These are phyloP conservation scores for Phoxinus phoxinus DNA, from an alignment of 2,113 vertebrate species.

Conservation along the genomic window DNA sequence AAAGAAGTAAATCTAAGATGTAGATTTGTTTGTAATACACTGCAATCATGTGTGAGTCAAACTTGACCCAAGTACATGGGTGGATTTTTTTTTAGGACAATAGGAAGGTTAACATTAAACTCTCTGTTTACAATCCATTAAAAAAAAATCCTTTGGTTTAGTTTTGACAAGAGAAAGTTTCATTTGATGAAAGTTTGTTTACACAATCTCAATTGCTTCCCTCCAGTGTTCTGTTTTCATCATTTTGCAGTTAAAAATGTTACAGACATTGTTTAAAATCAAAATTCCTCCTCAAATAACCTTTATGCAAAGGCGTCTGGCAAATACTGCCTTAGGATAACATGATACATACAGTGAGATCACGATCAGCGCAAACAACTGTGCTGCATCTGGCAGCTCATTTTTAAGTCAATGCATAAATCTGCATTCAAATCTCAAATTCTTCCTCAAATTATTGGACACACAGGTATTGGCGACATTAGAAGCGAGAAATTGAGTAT, in stretches of 20 bases:
- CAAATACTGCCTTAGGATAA: constrained; percentile 21
- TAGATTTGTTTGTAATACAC: too few relatives aligned
- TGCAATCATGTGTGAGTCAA: background rate
- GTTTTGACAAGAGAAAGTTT: constrained; percentile 17
- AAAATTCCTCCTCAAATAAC: constrained; percentile 27
- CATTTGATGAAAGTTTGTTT: constrained; percentile 20
- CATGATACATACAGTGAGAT: constrained; percentile 40
- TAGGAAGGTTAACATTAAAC: background rate
- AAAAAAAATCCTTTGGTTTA: background rate
- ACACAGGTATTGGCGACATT: constrained; percentile 53
- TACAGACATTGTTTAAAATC: constrained; percentile 32
- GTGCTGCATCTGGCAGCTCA: constrained; percentile 58
- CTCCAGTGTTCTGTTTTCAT: constrained; percentile 30
- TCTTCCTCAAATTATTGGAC: constrained; percentile 62
- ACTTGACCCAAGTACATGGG: background rate
- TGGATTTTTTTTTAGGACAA: background rate
- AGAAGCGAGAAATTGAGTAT: constrained; percentile 55
- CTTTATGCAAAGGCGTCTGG: constrained; percentile 33
- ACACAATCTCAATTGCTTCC: background rate
- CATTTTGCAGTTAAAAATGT: constrained; percentile 13
- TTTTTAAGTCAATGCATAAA: constrained; percentile 75
- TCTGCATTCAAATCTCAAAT: constrained; percentile 72
- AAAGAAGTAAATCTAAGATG: too few relatives aligned
- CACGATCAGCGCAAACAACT: constrained; percentile 64
- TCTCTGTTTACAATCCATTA: background rate